phyloP scores from a whole-genome alignment of 2,888 invertebrate species.

The Stenodera caucasica region DNA sequence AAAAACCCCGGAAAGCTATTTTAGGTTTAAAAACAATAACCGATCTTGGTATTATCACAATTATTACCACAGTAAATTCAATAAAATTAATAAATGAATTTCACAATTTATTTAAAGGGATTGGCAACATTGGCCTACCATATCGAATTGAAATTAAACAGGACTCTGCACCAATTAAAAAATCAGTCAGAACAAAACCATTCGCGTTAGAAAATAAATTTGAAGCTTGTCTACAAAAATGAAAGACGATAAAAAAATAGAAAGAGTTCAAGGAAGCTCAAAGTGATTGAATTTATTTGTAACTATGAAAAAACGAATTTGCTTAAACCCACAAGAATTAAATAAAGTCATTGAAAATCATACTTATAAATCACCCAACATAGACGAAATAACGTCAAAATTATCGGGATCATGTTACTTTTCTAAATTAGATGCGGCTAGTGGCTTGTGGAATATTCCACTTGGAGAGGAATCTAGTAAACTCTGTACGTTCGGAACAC shows the following conservation, averaged over 20 bases:
- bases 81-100: conserved; percentile 20
- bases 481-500: too few species aligned
- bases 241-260: conserved; percentile 16
- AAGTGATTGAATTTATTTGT: conserved; percentile 22
- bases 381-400: conserved; percentile 15
- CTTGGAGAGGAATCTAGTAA: too few species aligned
- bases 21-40: too few species aligned
- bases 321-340: conserved; percentile 4
- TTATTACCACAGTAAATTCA: too few species aligned
- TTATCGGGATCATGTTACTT: conserved; percentile 13
- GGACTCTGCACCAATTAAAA: conserved; percentile 14
- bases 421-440: conserved; percentile 13
- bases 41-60: too few species aligned
- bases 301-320: conserved; percentile 8
- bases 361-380: conserved; percentile 11
- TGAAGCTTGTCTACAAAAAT: conserved; percentile 15
- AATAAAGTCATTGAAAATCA: conserved; percentile 6
- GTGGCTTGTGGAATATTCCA: too few species aligned
- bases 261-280: conserved; percentile 13
- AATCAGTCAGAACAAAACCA: conserved; percentile 18
- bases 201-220: conserved; percentile 11
- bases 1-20: too few species aligned
- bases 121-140: conserved; percentile 18
- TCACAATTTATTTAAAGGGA: conserved; percentile 13
- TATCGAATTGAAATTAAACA: conserved; percentile 19